Conservation (phyloP, 2,113 vertebrate genomes). For the Tragelaphus imberbis region DNA sequence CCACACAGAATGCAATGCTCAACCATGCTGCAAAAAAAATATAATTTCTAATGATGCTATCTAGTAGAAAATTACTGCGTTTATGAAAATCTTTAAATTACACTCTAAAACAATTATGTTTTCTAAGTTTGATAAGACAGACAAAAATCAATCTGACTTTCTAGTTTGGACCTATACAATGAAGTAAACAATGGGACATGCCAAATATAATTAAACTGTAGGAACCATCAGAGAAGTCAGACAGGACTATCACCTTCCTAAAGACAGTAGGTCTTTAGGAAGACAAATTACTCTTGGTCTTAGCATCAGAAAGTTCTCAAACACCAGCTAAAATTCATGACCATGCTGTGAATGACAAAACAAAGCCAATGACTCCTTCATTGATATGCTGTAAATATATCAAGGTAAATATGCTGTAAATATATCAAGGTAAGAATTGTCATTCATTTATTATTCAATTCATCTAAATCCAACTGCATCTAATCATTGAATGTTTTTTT, state of each 20-base stretch:
- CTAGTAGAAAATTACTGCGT: background rate
- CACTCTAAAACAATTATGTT: background rate
- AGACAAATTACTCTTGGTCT: background rate
- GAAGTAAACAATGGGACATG: background rate
- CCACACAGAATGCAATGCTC: conserved; percentile 27
- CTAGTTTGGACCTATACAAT: background rate
- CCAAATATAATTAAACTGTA: background rate
- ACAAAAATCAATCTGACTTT: conserved; percentile 7
- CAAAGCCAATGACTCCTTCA: background rate
- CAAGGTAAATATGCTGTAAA: background rate
- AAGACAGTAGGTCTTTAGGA: background rate
- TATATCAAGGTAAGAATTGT: background rate
- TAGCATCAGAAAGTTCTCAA: background rate
- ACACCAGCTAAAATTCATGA: background rate
- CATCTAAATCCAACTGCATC: background rate
- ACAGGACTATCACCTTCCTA: background rate
- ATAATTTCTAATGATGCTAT: background rate
- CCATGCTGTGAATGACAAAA: background rate
- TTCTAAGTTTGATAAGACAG: background rate
- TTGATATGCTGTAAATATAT: background rate
- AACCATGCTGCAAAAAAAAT: conserved; percentile 1
- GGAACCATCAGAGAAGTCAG: background rate
- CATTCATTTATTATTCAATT: background rate
- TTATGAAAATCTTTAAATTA: conserved; percentile 18
- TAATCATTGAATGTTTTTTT: background rate